Percentiles rank a stretch among this genome's conserved stretches.
Conservation (phyloP, 1,140 invertebrate species). For the Tetragonula clypearis region DNA sequence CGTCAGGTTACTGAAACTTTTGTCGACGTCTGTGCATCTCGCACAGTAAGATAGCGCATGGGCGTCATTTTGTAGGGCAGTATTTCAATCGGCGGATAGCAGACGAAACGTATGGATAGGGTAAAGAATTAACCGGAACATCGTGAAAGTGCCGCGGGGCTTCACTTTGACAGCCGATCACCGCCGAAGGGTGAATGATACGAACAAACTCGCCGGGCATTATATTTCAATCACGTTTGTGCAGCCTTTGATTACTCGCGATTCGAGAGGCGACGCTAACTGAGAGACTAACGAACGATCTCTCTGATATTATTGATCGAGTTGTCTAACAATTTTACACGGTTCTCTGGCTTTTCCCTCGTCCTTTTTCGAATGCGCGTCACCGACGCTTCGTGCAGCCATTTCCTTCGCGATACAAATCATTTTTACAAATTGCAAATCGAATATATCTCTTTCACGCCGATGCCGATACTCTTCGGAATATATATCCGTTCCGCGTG, state of each 20-base stretch:
- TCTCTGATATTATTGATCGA: constrained; percentile 68
- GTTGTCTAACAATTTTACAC: constrained; percentile 67
- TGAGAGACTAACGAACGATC: constrained; percentile 66
- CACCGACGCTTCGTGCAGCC: neutral
- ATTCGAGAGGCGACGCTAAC: constrained; percentile 66
- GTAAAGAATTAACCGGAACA: constrained; percentile 65
- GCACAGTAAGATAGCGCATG: neutral
- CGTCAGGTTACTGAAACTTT: neutral
- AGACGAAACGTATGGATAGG: constrained; percentile 55
- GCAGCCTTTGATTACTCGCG: constrained; percentile 67
- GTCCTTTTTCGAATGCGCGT: constrained; percentile 14
- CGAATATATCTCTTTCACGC: neutral
- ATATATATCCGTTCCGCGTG: too few relatives aligned
- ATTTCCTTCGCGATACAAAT: constrained; percentile 20
- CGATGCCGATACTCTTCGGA: neutral
- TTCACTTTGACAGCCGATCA: constrained; percentile 61
- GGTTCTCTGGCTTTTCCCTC: constrained; percentile 24
- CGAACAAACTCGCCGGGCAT: constrained; percentile 65
- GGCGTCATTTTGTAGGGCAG: constrained; percentile 51
- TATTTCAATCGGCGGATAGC: constrained; percentile 47
- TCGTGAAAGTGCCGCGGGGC: constrained; percentile 60
- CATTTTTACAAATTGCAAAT: neutral
- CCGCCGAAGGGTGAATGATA: constrained; percentile 62
- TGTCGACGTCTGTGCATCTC: neutral
- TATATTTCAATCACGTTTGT: constrained; percentile 70